A percentile compares a stretch with the other conserved stretches of the same genome.
phyloP scores from a whole-genome alignment of 2,113 vertebrate species.

The Pterocles burchelli region DNA sequence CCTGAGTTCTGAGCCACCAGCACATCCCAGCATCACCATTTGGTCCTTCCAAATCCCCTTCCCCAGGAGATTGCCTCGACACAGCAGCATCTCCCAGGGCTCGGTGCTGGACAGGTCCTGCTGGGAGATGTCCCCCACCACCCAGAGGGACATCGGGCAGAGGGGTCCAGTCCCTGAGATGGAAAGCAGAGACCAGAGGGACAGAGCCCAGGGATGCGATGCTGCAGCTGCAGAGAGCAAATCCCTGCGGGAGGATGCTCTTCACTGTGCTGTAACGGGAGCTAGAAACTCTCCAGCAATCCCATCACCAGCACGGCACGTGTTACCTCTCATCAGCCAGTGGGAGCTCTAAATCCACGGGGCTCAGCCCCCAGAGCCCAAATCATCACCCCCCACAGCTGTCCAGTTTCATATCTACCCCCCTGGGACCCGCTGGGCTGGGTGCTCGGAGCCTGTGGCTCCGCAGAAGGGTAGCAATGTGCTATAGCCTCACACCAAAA shows the following conservation, averaged over 20 bases:
- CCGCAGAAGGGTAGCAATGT: not conserved
- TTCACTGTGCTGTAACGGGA: accelerated
- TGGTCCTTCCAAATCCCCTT: accelerated
- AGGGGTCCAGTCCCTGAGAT: not conserved
- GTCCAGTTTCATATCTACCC: accelerated
- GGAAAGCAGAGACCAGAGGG: not conserved
- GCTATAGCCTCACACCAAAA: accelerated
- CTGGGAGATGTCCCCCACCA: not conserved
- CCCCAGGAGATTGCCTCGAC: too few species aligned
- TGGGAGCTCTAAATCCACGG: accelerated
- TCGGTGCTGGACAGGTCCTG: not conserved
- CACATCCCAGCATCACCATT: not conserved
- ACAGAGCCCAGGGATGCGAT: not conserved
- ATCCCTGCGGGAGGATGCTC: not conserved
- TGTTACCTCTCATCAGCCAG: accelerated
- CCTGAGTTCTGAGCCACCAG: not conserved
- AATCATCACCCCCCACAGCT: too few species aligned
- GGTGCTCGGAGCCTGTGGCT: accelerated
- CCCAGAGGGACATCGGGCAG: not conserved
- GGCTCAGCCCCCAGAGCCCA: not conserved
- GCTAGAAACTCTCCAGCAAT: not conserved
- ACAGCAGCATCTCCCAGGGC: not conserved
- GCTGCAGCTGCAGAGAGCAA: not conserved
- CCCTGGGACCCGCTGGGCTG: not conserved
- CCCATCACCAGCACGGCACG: accelerated